phyloP scores from a whole-genome alignment of 2,888 invertebrate genomes.

The Orthosia incerta region DNA sequence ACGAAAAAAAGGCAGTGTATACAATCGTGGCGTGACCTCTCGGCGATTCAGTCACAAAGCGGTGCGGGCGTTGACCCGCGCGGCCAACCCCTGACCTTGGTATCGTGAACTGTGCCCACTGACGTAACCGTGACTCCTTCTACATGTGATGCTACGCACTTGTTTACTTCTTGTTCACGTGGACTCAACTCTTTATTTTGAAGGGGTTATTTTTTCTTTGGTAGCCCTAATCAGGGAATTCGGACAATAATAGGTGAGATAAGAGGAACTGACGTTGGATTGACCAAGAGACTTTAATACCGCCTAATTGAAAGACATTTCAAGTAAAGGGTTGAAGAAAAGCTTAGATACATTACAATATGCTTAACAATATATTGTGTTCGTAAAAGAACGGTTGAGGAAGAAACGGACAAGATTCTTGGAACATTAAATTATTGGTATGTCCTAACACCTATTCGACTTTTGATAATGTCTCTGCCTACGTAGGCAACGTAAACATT shows the following conservation, averaged over 20 bases:
- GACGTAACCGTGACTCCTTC: conserved; percentile 86
- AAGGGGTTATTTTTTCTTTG: conserved; percentile 23
- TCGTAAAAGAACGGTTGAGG: neutral
- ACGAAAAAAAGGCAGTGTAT: conserved; percentile 61
- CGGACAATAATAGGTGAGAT: neutral
- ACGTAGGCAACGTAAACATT: neutral
- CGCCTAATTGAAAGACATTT: neutral
- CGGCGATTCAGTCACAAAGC: conserved; percentile 87
- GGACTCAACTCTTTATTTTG: conserved; percentile 47
- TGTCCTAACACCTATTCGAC: neutral
- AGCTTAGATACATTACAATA: neutral
- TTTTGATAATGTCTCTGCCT: neutral
- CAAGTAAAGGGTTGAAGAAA: neutral
- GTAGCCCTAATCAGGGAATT: neutral
- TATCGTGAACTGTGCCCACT: conserved; percentile 86
- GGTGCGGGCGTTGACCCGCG: conserved; percentile 87
- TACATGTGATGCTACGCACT: conserved; percentile 75
- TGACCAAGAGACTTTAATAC: neutral
- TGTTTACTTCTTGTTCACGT: conserved; percentile 67
- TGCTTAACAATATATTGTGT: neutral
- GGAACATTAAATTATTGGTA: neutral
- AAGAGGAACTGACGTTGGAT: neutral
- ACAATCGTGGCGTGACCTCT: conserved; percentile 78
- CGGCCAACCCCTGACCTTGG: conserved; percentile 90
- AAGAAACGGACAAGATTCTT: neutral